Percentiles rank a stretch among this genome's conserved stretches.
Conservation (phyloP, 1,140 invertebrate species). For the Diorhabda carinulata region DNA sequence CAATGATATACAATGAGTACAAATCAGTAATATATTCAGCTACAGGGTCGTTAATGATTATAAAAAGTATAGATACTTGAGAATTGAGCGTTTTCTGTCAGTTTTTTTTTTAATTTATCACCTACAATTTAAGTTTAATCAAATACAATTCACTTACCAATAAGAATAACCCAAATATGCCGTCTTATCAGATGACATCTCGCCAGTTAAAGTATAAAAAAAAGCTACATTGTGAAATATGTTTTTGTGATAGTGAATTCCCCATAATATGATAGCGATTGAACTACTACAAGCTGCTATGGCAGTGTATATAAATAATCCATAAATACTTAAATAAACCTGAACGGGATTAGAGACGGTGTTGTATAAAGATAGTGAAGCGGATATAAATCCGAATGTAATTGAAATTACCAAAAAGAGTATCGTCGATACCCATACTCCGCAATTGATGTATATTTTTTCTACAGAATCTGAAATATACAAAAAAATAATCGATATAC, state of each 20-base stretch:
- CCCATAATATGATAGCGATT: conserved; percentile 26
- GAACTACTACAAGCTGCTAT: conserved; percentile 15
- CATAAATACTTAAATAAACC: conserved; percentile 26
- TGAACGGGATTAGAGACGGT: conserved; percentile 33
- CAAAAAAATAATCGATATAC: not conserved
- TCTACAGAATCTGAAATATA: conserved; percentile 8
- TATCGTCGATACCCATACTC: conserved; percentile 34
- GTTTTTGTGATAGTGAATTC: conserved; percentile 17
- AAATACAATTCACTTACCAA: conserved; percentile 19
- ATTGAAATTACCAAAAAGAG: conserved; percentile 34
- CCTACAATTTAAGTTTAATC: not conserved
- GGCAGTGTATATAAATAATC: conserved; percentile 24
- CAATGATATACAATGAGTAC: not conserved
- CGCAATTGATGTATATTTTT: conserved; percentile 35
- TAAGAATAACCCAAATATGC: conserved; percentile 28
- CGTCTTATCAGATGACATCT: conserved; percentile 27
- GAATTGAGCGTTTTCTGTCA: not conserved
- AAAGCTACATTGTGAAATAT: conserved; percentile 27
- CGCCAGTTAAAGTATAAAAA: conserved; percentile 21
- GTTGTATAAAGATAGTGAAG: conserved; percentile 36
- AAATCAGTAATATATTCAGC: not conserved
- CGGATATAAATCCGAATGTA: conserved; percentile 26
- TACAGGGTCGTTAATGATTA: not conserved
- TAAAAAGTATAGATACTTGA: not conserved
- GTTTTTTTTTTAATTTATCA: not conserved